Base-by-base conservation (phyloP, 1,140 invertebrate species). In the Brachionus paranguensis region DNA sequence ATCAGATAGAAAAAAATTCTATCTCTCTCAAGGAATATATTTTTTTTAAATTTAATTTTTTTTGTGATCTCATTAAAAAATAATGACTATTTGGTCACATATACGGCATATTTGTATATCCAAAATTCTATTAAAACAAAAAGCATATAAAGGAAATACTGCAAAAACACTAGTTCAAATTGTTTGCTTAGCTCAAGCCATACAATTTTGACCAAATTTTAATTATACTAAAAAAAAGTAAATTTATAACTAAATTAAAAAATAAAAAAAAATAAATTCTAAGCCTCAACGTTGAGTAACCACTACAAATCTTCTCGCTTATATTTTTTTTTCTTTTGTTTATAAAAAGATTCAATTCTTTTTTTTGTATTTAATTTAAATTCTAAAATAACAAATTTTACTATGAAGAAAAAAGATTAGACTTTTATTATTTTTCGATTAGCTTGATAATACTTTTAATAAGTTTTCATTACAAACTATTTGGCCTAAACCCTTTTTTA, bases 361-460 rank as follows among this genome's bases (percentile, higher is more conserved):
- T 72, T 72, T 72, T 43, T 72, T 45, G 41, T 60, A 72, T 72
- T 72, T 41, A 72, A 72, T 72, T 72, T 43, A 72, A 72, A 72
- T 72, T 72, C 33, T 43, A 41, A 45, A 72, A 68, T 33, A 68
- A 68, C 27, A 33, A 68, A 68, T 41, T 68, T 33, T n/a, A 33
- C 33, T 68, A 33, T n/a, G 27, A 33, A 33, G 33, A 72, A 43
- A 72, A 41, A 68, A 68, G 43, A 41, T 43, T 72, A 43, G 43
- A 20, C 41, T 43, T 72, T 72, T 72, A 43, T 72, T 72, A 43
- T 72, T 72, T 72, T 72, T 72, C 68, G 68, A 72, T 72, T 72
- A 72, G 68, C 33, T 72, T 72, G 68, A 72, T 72, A 72, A 72
- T 72, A 72, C 68, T 72, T 72, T 72, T 17, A 41, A 43, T 72